These are phyloP conservation scores for Euwallacea similis DNA, from an alignment of 1,140 invertebrate species.

Conservation along the genomic window DNA sequence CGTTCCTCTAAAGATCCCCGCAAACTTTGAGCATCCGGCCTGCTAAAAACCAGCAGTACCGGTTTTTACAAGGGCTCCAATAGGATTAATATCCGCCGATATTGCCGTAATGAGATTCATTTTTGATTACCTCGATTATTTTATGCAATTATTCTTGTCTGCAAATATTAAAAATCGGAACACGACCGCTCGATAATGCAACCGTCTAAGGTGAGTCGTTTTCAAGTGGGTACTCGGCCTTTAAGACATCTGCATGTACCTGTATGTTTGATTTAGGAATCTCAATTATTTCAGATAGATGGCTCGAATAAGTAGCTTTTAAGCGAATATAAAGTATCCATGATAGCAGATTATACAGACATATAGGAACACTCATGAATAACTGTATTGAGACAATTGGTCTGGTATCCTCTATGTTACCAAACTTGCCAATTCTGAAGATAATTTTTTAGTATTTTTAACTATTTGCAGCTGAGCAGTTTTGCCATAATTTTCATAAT, in stretches of 20 bases:
- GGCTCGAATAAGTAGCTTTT: neutral
- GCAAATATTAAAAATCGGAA: constrained; percentile 1
- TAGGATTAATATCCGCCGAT: constrained; percentile 26
- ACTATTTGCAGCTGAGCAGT: too few relatives aligned
- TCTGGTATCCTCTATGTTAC: too few relatives aligned
- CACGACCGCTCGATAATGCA: neutral
- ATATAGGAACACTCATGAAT: too few relatives aligned
- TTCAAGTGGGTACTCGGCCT: neutral
- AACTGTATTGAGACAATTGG: too few relatives aligned
- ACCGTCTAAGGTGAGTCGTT: neutral
- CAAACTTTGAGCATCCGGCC: constrained; percentile 33
- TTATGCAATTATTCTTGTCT: constrained; percentile 11
- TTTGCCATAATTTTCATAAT: too few relatives aligned
- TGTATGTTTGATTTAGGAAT: constrained; percentile 3
- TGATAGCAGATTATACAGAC: too few relatives aligned
- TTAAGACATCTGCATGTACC: neutral
- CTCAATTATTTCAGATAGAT: neutral
- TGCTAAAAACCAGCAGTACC: constrained; percentile 32
- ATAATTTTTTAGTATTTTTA: too few relatives aligned
- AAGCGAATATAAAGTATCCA: too few relatives aligned
- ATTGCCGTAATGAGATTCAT: constrained; percentile 6
- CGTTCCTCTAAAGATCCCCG: constrained; percentile 32
- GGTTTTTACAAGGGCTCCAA: constrained; percentile 32
- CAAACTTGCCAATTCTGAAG: too few relatives aligned
- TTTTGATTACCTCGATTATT: constrained; percentile 14